Percentiles rank a stretch among this genome's conserved stretches.
phyloP scores from a whole-genome alignment of 2,888 invertebrate genomes.

The Drosophila maculinotata region DNA sequence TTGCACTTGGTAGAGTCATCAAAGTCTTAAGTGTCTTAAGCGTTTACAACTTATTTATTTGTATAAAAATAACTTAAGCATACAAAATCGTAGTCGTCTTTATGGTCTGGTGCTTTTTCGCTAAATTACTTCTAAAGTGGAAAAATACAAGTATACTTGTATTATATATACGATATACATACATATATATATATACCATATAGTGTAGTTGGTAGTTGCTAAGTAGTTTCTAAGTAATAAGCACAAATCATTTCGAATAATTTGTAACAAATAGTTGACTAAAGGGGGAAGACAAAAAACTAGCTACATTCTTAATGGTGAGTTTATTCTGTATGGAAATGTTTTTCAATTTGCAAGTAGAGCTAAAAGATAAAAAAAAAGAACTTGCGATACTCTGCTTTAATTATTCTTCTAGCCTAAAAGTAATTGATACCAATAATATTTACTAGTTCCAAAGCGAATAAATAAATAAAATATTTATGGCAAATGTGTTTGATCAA shows the following conservation, averaged over 20 bases:
- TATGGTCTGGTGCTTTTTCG: conserved; percentile 36
- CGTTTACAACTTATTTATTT: conserved; percentile 77
- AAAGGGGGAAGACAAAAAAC: conserved; percentile 39
- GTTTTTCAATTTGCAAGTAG: not conserved
- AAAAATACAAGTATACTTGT: too few species aligned
- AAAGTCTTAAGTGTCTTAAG: conserved; percentile 50
- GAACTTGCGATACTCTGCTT: not conserved
- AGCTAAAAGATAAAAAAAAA: not conserved
- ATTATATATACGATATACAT: conserved; percentile 2
- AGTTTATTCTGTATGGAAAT: not conserved
- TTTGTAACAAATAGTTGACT: conserved; percentile 48
- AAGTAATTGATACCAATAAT: too few species aligned
- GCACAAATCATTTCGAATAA: conserved; percentile 66
- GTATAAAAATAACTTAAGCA: conserved; percentile 45
- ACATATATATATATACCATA: conserved; percentile 5
- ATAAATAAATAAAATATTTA: not conserved
- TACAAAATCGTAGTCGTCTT: conserved; percentile 68
- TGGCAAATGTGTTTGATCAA: too few species aligned
- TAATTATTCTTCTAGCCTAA: not conserved
- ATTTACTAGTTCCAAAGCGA: not conserved
- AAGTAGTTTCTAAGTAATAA: conserved; percentile 18
- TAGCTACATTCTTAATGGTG: conserved; percentile 4
- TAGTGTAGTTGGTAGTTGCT: conserved; percentile 9
- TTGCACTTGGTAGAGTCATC: conserved; percentile 68
- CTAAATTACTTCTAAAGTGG: conserved; percentile 51